Percentiles rank a stretch among this genome's conserved stretches.
phyloP scores from a whole-genome alignment of 2,113 vertebrate genomes.

The Morone saxatilis region DNA sequence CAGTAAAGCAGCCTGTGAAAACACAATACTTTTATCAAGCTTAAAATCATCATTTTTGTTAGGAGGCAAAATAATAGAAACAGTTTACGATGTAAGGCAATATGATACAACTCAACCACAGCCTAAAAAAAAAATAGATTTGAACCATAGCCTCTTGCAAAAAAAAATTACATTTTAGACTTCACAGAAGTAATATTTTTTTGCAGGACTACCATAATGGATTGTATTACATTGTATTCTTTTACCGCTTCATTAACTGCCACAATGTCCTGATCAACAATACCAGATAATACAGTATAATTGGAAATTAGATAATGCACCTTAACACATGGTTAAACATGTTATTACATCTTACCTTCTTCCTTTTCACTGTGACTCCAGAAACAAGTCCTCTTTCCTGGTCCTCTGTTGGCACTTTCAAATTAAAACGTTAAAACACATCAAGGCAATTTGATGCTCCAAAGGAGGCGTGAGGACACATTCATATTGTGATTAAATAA shows the following conservation, averaged over 20 bases:
- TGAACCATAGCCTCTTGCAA: neutral
- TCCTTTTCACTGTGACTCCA: neutral
- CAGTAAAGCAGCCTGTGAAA: neutral
- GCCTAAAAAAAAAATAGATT: slow-evolving; percentile 4
- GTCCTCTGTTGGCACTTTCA: neutral
- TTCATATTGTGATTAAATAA: neutral
- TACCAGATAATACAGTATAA: neutral
- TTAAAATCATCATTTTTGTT: neutral
- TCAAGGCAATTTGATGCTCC: neutral
- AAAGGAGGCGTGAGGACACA: neutral
- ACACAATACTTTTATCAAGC: neutral
- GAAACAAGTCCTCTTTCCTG: neutral
- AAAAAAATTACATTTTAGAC: neutral
- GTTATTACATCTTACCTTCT: neutral
- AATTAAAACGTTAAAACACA: neutral
- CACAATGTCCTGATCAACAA: neutral
- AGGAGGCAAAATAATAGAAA: neutral
- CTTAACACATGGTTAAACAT: neutral
- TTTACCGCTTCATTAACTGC: neutral
- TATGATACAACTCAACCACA: neutral
- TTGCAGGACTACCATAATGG: neutral
- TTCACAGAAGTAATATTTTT: neutral
- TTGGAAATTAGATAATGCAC: neutral
- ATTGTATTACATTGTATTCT: neutral
- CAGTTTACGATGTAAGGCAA: neutral